Evolutionary conservation across 2,888 invertebrate genomes (phyloP), one percentile per base, ranked within the genome.

Genomic region (Sepioteuthis lessoniana): DNA sequence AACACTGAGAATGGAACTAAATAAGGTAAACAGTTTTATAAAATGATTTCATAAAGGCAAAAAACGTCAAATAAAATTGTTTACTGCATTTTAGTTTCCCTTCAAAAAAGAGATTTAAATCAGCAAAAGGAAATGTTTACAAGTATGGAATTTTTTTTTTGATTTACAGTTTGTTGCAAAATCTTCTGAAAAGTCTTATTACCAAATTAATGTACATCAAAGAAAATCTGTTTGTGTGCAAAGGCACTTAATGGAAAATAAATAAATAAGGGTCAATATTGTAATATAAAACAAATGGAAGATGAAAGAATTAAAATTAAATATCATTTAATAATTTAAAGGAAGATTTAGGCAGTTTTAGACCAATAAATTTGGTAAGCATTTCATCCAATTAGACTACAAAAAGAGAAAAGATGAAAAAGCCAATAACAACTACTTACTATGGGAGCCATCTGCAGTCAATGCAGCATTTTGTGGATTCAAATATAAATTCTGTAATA

Each of bases 401-500:
- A 46, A 94, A 91, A 46, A 31, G 42, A 47, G 90, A 35, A 50
- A 76, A 60, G 21, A 31, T 28, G 28, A 60, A 60, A 60, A 21
- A 55, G 42, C 42, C 42, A 42, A 42, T 7, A 42, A 42, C 42
- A 42, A 42, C 21, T 92, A 96, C 97, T 96, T 95, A 97, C 97
- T 96, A 95, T 97, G 97, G 91, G 99, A 99, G 92, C 99, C 99
- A 98, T 99, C 99, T 55, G 99, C 99, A 95, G 99, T 99, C 97
- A 99, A 99, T 0, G 99, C 99, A 2, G 99, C 99, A 97, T 99
- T 99, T 97, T 99, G 99, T 94, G 99, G 99, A 97, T 99, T 99
- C 94, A 99, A 99, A 97, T 99, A 99, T 94, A 99, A 98, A 97
- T 99, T 99, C 97, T 99, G 99, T 94, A 99, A 97, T 94, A 99